phyloP scores from a whole-genome alignment of 2,888 invertebrate genomes.

The Cephalotes varians region DNA sequence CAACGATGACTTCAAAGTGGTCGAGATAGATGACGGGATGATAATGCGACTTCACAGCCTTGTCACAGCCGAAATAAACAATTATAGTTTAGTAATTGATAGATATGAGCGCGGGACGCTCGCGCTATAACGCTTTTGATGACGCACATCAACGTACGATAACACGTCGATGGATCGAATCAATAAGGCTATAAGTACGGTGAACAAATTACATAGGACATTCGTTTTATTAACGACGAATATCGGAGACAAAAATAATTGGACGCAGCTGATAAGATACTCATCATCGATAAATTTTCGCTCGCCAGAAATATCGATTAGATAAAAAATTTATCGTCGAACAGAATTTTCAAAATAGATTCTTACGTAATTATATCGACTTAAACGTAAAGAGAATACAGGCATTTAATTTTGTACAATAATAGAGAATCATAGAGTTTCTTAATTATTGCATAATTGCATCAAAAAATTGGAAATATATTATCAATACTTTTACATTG shows the following conservation, averaged over 20 bases:
- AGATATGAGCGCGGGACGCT: slow-evolving; percentile 66
- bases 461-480: background rate
- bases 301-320: background rate
- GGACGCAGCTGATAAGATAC: background rate
- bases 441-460: background rate
- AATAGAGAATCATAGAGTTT: background rate
- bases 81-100: slow-evolving; percentile 75
- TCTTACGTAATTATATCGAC: background rate
- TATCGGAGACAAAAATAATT: slow-evolving; percentile 23
- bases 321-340: background rate
- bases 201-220: slow-evolving; percentile 68
- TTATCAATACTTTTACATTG: background rate
- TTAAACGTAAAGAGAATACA: background rate
- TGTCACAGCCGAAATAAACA: slow-evolving; percentile 60
- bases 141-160: background rate
- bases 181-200: slow-evolving; percentile 63
- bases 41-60: slow-evolving; percentile 63
- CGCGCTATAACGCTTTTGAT: slow-evolving; percentile 45
- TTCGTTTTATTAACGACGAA: slow-evolving; percentile 68
- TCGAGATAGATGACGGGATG: slow-evolving; percentile 64
- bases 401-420: background rate
- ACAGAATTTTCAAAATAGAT: background rate
- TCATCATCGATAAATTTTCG: background rate
- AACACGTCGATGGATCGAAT: slow-evolving; percentile 16
- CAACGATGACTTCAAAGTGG: slow-evolving; percentile 64